Conservation (phyloP, 2,113 vertebrate species). For the Clarias magur region DNA sequence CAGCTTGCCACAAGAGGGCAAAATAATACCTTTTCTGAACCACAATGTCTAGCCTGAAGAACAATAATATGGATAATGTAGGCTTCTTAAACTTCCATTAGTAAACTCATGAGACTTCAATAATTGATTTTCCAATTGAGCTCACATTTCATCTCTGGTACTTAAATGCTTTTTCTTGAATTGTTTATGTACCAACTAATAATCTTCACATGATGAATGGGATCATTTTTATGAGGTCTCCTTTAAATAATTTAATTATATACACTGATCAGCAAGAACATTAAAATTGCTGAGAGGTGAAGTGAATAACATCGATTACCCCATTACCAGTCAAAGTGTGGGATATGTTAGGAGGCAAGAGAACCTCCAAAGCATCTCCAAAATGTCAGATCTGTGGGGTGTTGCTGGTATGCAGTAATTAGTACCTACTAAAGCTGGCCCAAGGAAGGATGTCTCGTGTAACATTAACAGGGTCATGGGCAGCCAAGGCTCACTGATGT, state of each 20-base stretch:
- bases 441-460: too few species aligned
- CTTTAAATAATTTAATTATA: background rate
- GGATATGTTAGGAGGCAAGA: too few species aligned
- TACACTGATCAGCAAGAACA: too few species aligned
- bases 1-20: slow-evolving; percentile 25
- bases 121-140: slow-evolving; percentile 15
- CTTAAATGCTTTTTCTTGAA: background rate
- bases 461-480: too few species aligned
- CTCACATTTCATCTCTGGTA: background rate
- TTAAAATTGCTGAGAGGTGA: too few species aligned
- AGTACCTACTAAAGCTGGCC: too few species aligned
- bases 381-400: too few species aligned
- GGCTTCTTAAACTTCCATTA: background rate
- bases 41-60: background rate
- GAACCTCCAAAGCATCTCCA: too few species aligned
- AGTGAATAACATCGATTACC: too few species aligned
- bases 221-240: background rate
- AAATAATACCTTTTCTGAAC: background rate
- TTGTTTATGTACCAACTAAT: background rate
- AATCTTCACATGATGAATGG: background rate
- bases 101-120: slow-evolving; percentile 7
- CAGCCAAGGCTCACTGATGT: too few species aligned
- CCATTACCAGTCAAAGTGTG: too few species aligned
- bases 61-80: background rate
- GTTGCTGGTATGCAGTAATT: too few species aligned